Base-by-base conservation (phyloP, 2,888 invertebrate species). In the Miltochrista miniata region DNA sequence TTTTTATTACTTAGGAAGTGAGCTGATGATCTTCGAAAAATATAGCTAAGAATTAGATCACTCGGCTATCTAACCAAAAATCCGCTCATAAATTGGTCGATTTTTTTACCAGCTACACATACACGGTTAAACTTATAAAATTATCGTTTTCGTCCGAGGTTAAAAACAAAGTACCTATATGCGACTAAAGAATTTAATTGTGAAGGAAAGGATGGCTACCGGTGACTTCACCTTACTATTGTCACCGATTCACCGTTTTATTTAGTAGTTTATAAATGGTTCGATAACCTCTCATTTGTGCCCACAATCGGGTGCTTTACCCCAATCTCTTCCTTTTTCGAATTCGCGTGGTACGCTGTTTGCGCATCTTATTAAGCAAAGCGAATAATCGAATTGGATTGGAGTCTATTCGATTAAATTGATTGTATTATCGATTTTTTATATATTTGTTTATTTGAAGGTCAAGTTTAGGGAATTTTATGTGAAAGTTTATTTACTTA, bases 291-390 rank as follows among this genome's bases (percentile, higher is more conserved):
- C 60, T 51, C 64, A 68, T 57, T 63, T 69, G 55, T 67, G 70
- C 62, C 61, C 61, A 56, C 61, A 64, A 64, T 60, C 67, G 71
- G 68, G 53, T 51, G 18, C 54, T 62, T 72, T 70, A 74, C 79
- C 78, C 74, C 67, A 68, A 64, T 58, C 54, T 58, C 61, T 69
- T 59, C 74, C 79, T 74, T 73, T 80, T 80, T 79, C 44, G 75
- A 78, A 68, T 68, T 64, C 56, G 79, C 79, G 81, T 81, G 79
- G 81, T 79, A 67, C 67, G 68, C 60, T 70, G 55, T 64, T 71
- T 70, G 61, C 54, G 56, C 51, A 66, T 58, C 62, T 58, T 64
- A 71, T 71, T 69, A 54, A 51, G 52, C 54, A 57, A 59, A 64
- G 66, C 63, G 58, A 59, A 61, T 64, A 63, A 56, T 56, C 61